phyloP scores from a whole-genome alignment of 2,113 vertebrate genomes.

The Pseudorhombus dupliciocellatus region DNA sequence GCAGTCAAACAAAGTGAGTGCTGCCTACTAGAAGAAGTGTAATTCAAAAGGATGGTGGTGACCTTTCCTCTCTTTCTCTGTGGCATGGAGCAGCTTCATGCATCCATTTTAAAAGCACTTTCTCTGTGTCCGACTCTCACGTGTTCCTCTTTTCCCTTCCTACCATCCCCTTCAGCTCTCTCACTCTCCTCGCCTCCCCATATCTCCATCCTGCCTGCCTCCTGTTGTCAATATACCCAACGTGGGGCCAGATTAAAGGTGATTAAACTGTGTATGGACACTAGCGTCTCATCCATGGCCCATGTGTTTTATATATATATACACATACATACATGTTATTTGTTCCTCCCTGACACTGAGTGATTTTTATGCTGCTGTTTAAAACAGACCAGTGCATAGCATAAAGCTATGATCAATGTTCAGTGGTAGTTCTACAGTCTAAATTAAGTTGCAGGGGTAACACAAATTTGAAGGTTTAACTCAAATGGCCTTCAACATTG shows the following conservation, averaged over 20 bases:
- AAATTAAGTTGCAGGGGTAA: too few species aligned
- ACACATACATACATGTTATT: neutral
- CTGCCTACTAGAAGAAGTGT: slow-evolving; percentile 53
- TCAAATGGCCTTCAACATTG: too few species aligned
- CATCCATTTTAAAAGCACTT: slow-evolving; percentile 47
- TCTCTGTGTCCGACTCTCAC: slow-evolving; percentile 5
- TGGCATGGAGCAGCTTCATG: slow-evolving; percentile 55
- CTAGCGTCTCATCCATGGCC: neutral
- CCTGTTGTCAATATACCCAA: slow-evolving; percentile 7
- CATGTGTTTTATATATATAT: too few species aligned
- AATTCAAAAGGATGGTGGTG: slow-evolving; percentile 66
- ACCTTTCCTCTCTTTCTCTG: slow-evolving; percentile 58
- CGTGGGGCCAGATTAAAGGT: slow-evolving; percentile 1
- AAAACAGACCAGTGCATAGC: too few species aligned
- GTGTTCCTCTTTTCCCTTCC: neutral
- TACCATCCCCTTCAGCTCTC: neutral
- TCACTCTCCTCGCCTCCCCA: slow-evolving; percentile 2
- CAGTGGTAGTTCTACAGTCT: too few species aligned
- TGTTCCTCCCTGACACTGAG: neutral
- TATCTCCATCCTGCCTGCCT: slow-evolving; percentile 13
- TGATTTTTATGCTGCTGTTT: too few species aligned
- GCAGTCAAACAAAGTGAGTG: slow-evolving; percentile 46
- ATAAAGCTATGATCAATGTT: too few species aligned
- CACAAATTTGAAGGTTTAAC: too few species aligned
- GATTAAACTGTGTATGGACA: neutral